Evolutionary conservation across 2,113 vertebrate species (phyloP), one percentile per base, ranked within the genome.

Genomic region (Ranitomeya variabilis): DNA sequence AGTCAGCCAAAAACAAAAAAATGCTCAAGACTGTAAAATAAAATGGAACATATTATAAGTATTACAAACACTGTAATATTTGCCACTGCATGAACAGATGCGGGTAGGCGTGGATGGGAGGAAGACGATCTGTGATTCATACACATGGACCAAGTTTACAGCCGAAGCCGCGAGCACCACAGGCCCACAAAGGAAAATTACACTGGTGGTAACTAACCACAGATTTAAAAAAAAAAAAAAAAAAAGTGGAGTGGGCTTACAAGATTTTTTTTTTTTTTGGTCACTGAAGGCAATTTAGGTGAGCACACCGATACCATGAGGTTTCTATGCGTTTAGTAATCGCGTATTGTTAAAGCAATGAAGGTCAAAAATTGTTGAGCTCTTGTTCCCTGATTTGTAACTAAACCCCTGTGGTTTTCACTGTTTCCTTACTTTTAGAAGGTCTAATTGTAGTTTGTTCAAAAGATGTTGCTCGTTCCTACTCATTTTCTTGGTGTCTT

Each of bases 171-270:
- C 26, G 2, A 31, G 67, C 69, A 19, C 16, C 9, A 69, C 26
- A 14, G 80, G 69, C 59, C 87, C 83, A 77, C 83, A 83, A 83
- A 84, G 80, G 87, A 88, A 88, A 84, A 71, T 69, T 80, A 64
- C 78, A 87, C 51, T 74, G 26, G 52, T 87, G 76, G 67, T 18
- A 87, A 67, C 10, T 19, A 88, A 59, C 13, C 54, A 54, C 26
- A 60, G 21, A 60, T 18, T 13, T 60, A 55, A 18, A 67, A 31
- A 60, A 60, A 21, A 60, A 11, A 31, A 60, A 55, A 18, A 67
- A 31, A 59, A 0, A 15, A 4, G 23, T 37, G 57, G 26, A 45
- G 37, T 45, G 55, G 54, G 23, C 7, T 62, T 15, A 18, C 7
- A 80, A 26, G 15, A 74, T 54, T 23, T 55, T 16, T 26, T 12